These are phyloP conservation scores for Leucoma salicis DNA, from an alignment of 2,888 invertebrate species.

Conservation along the genomic window DNA sequence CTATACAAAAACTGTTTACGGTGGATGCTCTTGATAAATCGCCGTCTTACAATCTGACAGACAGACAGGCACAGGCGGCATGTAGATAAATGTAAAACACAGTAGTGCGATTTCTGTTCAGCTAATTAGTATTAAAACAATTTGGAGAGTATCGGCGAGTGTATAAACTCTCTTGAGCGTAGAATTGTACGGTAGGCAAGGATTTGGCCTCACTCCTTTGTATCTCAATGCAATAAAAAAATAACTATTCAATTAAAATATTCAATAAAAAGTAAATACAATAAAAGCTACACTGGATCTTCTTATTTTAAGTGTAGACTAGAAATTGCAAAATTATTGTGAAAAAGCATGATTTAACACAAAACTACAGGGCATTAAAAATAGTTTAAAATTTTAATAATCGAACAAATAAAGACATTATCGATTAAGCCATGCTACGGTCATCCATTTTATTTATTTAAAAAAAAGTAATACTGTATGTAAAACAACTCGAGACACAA, in stretches of 20 bases:
- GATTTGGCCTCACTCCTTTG: too few species aligned
- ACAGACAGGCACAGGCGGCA: constrained; percentile 5
- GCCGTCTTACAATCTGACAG: constrained; percentile 20
- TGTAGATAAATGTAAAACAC: constrained; percentile 4
- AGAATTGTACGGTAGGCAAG: too few species aligned
- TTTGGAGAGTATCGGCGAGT: too few species aligned
- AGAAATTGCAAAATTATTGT: neutral
- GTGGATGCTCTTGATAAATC: constrained; percentile 21
- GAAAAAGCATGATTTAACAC: neutral
- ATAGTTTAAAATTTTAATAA: neutral
- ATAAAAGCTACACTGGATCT: too few species aligned
- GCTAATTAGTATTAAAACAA: too few species aligned
- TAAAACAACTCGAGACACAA: neutral
- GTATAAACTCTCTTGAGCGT: too few species aligned
- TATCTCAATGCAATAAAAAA: too few species aligned
- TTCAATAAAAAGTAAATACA: too few species aligned
- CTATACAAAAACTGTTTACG: constrained; percentile 17
- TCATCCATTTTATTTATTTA: neutral
- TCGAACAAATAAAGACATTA: neutral
- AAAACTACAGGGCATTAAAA: too few species aligned
- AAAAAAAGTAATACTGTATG: neutral
- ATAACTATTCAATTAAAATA: too few species aligned
- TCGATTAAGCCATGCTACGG: neutral
- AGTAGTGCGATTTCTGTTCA: too few species aligned
- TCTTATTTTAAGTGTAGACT: neutral